These are phyloP conservation scores for Bucorvus abyssinicus DNA, from an alignment of 2,797 vertebrate species.

Conservation along the genomic window DNA sequence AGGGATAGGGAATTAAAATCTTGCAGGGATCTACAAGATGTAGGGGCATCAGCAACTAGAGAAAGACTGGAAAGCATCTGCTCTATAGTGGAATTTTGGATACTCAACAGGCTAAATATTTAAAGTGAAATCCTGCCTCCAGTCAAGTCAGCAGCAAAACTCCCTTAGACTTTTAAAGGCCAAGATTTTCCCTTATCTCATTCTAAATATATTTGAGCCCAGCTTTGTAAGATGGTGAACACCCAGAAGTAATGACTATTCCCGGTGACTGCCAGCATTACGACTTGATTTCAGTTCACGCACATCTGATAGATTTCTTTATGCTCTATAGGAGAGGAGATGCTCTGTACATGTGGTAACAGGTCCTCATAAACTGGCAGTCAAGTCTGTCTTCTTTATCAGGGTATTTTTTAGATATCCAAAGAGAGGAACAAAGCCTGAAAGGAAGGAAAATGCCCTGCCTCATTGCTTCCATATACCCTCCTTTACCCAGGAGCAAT, in stretches of 20 bases:
- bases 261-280: neutral
- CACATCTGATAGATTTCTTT: neutral
- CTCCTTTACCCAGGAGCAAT: neutral
- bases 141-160: neutral
- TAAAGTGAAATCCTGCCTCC: neutral
- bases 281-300: neutral
- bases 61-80: neutral
- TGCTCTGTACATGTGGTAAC: neutral
- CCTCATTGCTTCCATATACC: neutral
- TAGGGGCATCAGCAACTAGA: neutral
- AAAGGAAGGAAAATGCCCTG: neutral
- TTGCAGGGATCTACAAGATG: neutral
- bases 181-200: neutral
- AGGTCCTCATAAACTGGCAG: neutral
- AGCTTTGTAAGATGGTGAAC: neutral
- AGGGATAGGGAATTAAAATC: neutral
- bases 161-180: neutral
- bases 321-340: neutral
- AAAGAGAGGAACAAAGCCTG: neutral
- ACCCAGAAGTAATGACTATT: neutral
- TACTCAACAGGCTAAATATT: neutral
- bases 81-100: neutral
- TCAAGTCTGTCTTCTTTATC: neutral
- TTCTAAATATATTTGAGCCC: neutral
- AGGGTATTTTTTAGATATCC: neutral